Conservation (phyloP, 1,140 invertebrate species). For the Sitodiplosis mosellana region DNA sequence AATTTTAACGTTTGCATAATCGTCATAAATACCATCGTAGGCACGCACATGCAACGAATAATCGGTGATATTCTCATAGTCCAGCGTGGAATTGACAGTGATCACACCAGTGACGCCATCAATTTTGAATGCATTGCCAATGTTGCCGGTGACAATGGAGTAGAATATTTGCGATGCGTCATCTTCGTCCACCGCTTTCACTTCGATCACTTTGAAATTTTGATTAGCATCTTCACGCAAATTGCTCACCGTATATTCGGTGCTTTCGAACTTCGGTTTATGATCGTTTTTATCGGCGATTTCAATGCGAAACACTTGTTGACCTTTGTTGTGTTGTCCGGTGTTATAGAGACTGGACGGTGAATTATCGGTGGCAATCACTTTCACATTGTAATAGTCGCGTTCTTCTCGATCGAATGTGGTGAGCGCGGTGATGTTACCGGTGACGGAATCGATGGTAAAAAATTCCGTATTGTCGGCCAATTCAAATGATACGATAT, state of each 20-base stretch:
- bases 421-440: constrained; percentile 59
- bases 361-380: constrained; percentile 68
- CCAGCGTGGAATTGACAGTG: constrained; percentile 50
- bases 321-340: constrained; percentile 47
- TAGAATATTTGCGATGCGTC: constrained; percentile 64
- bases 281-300: constrained; percentile 89
- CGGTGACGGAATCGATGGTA: constrained; percentile 58
- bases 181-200: constrained; percentile 61
- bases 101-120: constrained; percentile 63
- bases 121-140: constrained; percentile 57
- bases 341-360: constrained; percentile 51
- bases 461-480: constrained; percentile 51
- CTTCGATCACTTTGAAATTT: constrained; percentile 60
- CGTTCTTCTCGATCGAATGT: constrained; percentile 64
- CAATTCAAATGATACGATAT: constrained; percentile 59
- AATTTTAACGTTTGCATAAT: constrained; percentile 55
- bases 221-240: constrained; percentile 67
- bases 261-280: constrained; percentile 54
- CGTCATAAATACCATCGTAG: constrained; percentile 57
- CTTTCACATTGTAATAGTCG: constrained; percentile 64
- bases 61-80: constrained; percentile 66
- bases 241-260: constrained; percentile 52
- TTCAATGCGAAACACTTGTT: constrained; percentile 62
- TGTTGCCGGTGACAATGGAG: constrained; percentile 59
- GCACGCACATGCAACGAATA: constrained; percentile 58